Evolutionary conservation across 2,888 invertebrate genomes (phyloP).

Genomic region (Sinodicranocentrus sp.): DNA sequence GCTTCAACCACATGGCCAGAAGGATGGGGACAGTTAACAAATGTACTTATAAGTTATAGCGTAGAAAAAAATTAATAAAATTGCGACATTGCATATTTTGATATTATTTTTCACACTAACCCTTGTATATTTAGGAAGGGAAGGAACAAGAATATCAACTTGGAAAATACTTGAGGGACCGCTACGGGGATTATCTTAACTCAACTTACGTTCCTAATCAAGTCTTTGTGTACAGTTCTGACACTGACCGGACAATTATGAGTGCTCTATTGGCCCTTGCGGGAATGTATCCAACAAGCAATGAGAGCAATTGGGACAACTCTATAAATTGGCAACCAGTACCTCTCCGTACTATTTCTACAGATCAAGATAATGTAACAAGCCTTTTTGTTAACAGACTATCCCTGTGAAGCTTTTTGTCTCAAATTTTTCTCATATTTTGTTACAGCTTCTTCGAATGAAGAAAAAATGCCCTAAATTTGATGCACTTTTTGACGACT

Average conservation of each 20-base stretch:
- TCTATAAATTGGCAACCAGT: conserved; percentile 76
- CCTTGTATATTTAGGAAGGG: conserved; percentile 75
- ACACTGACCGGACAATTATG: conserved; percentile 90
- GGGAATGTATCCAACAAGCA: conserved; percentile 85
- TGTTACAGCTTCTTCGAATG: conserved; percentile 52
- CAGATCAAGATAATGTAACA: conserved; percentile 67
- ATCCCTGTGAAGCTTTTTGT: no score
- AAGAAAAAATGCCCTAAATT: conserved; percentile 57
- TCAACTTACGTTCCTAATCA: conserved; percentile 78
- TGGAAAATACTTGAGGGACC: conserved; percentile 85
- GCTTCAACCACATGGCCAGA: conserved; percentile 84
- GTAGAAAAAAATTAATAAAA: background rate
- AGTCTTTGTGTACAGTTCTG: conserved; percentile 84
- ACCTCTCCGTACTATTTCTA: conserved; percentile 66
- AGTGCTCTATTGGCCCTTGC: conserved; percentile 90
- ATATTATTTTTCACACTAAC: no score
- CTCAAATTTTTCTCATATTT: no score
- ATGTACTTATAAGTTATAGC: no score
- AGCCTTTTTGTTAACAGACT: background rate
- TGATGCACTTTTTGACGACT: conserved; percentile 41
- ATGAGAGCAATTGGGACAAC: conserved; percentile 83
- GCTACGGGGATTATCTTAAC: conserved; percentile 82
- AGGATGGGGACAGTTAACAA: conserved; percentile 88
- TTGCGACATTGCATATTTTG: conserved; percentile 11
- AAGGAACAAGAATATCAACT: conserved; percentile 81